phyloP scores from a whole-genome alignment of 2,888 invertebrate genomes.

The Ophion slaviceki region DNA sequence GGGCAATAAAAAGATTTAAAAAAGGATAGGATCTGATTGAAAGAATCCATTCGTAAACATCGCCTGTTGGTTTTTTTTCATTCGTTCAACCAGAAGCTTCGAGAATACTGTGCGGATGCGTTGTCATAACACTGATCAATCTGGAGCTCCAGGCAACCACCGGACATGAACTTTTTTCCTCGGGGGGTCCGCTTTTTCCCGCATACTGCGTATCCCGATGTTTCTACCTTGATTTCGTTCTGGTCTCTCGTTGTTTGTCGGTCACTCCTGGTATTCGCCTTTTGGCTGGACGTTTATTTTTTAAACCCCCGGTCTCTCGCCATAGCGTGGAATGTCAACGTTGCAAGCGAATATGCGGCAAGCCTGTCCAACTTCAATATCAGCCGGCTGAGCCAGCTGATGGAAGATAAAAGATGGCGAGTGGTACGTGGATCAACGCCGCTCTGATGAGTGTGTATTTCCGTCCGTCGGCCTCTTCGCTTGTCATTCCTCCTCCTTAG shows the following conservation, averaged over 20 bases:
- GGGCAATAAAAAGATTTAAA: neutral
- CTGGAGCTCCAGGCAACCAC: slow-evolving; percentile 17
- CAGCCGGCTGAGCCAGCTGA: neutral
- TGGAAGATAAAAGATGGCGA: slow-evolving; percentile 37
- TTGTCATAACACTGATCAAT: slow-evolving; percentile 14
- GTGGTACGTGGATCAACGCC: slow-evolving; percentile 49
- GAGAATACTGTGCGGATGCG: neutral
- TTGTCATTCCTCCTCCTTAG: neutral
- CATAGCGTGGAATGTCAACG: slow-evolving; percentile 10
- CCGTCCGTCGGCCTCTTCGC: neutral
- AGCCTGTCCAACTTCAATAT: slow-evolving; percentile 49
- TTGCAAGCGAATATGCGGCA: slow-evolving; percentile 17
- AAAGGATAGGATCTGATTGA: slow-evolving; percentile 20
- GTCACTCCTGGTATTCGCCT: slow-evolving; percentile 3
- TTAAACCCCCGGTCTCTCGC: neutral
- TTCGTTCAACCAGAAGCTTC: slow-evolving; percentile 5
- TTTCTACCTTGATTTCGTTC: slow-evolving; percentile 6
- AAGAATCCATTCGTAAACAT: slow-evolving; percentile 22
- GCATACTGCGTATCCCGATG: neutral
- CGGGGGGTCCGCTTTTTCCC: slow-evolving; percentile 13
- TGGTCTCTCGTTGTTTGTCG: neutral
- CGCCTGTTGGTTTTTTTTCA: slow-evolving; percentile 22
- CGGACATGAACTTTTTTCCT: slow-evolving; percentile 46
- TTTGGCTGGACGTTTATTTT: slow-evolving; percentile 35
- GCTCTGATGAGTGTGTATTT: slow-evolving; percentile 56